These are phyloP conservation scores for Onychostruthus taczanowskii DNA, from an alignment of 2,113 vertebrate genomes.

Conservation along the genomic window DNA sequence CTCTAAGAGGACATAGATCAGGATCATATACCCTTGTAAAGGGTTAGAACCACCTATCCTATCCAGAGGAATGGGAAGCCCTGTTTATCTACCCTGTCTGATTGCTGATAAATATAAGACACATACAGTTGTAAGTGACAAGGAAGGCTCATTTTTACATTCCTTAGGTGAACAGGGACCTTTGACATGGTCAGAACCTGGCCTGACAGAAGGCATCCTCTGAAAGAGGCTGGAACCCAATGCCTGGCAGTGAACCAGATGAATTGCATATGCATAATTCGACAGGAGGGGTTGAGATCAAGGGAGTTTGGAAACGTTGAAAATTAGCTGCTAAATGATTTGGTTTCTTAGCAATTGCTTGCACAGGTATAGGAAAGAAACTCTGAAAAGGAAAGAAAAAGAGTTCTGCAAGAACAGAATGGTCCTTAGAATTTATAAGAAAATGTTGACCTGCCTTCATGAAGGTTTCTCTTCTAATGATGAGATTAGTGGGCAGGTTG, in stretches of 20 bases:
- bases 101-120: background rate
- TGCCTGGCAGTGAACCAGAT: background rate
- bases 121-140: background rate
- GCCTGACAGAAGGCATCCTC: background rate
- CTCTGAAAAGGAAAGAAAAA: background rate
- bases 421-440: background rate
- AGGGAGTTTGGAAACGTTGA: background rate
- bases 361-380: background rate
- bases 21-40: background rate
- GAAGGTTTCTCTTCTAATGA: background rate
- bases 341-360: background rate
- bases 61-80: background rate
- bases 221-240: background rate
- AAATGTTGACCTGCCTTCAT: background rate
- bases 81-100: background rate
- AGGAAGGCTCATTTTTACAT: background rate
- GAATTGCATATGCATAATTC: background rate
- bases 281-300: background rate
- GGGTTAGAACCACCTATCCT: background rate
- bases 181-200: background rate
- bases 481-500: background rate
- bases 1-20: background rate
- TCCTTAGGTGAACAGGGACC: rapidly evolving
- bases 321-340: background rate
- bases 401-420: background rate